Conservation (phyloP, 64 coral and sea anemone genomes). For the Pocillopora verrucosa region DNA sequence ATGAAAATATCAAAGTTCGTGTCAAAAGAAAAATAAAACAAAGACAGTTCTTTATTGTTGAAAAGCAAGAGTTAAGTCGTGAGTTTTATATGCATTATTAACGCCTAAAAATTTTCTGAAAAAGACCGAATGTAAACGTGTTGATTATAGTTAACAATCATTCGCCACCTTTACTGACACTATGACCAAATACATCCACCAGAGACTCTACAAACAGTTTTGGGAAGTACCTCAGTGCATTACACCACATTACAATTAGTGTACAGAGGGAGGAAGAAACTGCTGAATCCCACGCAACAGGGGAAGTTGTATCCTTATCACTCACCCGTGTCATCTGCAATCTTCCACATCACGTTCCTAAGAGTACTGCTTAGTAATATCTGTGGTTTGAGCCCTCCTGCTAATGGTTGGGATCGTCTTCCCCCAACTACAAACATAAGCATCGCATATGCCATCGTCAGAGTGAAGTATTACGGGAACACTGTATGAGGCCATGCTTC, state of each 20-base stretch:
- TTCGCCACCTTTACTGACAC: too few species aligned
- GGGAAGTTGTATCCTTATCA: constrained; percentile 19
- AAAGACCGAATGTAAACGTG: too few species aligned
- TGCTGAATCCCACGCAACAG: constrained; percentile 23
- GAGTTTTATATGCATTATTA: too few species aligned
- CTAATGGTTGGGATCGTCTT: constrained; percentile 37
- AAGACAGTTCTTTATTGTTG: too few species aligned
- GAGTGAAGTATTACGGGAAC: constrained; percentile 56
- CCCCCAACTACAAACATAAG: constrained; percentile 21
- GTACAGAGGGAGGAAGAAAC: neutral
- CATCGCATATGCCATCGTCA: constrained; percentile 15
- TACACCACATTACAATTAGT: neutral
- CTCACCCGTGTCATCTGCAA: neutral
- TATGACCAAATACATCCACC: constrained; percentile 23
- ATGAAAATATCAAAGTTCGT: too few species aligned
- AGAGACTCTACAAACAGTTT: neutral
- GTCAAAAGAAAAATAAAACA: too few species aligned
- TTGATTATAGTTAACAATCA: too few species aligned
- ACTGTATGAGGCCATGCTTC: constrained; percentile 24
- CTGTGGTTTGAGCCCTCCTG: neutral
- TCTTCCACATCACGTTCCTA: constrained; percentile 30
- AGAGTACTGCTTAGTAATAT: constrained; percentile 46
- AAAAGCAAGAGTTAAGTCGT: too few species aligned
- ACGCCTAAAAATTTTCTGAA: too few species aligned
- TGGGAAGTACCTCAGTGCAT: too few species aligned